Percentiles rank a stretch among this genome's conserved stretches.
Conservation (phyloP, 2,888 invertebrate species). For the Cheilosia vulpina region DNA sequence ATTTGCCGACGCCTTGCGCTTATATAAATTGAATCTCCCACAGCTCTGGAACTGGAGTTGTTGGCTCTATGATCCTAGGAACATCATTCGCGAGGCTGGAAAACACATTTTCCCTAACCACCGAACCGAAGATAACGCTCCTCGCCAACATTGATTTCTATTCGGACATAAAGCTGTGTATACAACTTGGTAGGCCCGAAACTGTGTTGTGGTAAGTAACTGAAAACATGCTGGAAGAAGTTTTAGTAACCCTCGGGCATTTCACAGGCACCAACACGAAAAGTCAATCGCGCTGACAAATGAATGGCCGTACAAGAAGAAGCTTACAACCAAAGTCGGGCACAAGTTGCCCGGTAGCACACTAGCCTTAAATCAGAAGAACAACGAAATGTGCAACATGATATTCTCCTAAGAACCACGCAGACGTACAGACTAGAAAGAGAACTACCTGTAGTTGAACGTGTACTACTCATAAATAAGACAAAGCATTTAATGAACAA, state of each 20-base stretch:
- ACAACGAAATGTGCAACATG: slow-evolving; percentile 90
- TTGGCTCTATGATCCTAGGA: slow-evolving; percentile 87
- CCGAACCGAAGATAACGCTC: slow-evolving; percentile 89
- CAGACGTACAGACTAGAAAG: not conserved
- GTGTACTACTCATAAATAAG: slow-evolving; percentile 3
- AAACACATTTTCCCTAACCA: slow-evolving; percentile 87
- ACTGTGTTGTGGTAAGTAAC: slow-evolving; percentile 85
- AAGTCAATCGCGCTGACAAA: slow-evolving; percentile 87
- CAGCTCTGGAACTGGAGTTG: slow-evolving; percentile 88
- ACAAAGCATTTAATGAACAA: slow-evolving; percentile 29
- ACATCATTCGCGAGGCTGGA: slow-evolving; percentile 87
- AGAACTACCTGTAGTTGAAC: slow-evolving; percentile 2
- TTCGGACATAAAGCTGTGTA: slow-evolving; percentile 89
- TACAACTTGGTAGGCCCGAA: slow-evolving; percentile 89
- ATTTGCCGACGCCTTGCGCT: not conserved
- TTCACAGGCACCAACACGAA: slow-evolving; percentile 87
- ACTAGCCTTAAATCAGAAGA: slow-evolving; percentile 90
- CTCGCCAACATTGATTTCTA: slow-evolving; percentile 91
- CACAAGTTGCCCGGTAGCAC: slow-evolving; percentile 87
- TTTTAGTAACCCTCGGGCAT: not conserved
- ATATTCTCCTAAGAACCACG: slow-evolving; percentile 76
- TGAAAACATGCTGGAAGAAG: not conserved
- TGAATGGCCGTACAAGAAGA: slow-evolving; percentile 78
- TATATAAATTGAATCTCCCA: slow-evolving; percentile 71
- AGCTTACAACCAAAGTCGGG: slow-evolving; percentile 83